Base-by-base conservation (phyloP, 2,113 vertebrate species). In the Phalacrocorax pelagicus region DNA sequence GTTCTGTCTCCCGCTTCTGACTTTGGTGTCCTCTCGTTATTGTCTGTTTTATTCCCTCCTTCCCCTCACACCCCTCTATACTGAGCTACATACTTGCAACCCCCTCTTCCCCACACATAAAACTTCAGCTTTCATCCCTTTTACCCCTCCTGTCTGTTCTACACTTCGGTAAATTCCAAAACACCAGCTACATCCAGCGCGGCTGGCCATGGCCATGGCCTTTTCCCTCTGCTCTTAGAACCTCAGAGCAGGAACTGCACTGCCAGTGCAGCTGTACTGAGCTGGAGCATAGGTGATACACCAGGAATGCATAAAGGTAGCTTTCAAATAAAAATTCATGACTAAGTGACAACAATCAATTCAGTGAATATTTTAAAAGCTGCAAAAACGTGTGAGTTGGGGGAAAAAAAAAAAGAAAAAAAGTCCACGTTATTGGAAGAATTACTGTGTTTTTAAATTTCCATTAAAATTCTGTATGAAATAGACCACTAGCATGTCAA, bases 171-270 rank as follows among this genome's bases (percentile, higher is more conserved):
- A 52, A 70, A 34, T 62, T 62, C 70, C 67, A 86, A 79, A 36
- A 5, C 42, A 32, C 3, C 2, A 4, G 38, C 19, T 71, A n/a
- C 1, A 0, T 23, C 27, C 57, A 79, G 20, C 3, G 1, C 0
- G 2, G 14, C 4, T 5, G 9, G 34, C 34, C 70, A 44, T 0
- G 0, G 42, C 20, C 62, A 13, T 3, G 13, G 22, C 21, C n/a
- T 87, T 86, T 52, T 15, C 17, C 18, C 34, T 74, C 73, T 73
- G 36, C 42, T 78, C 23, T 51, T 49, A 38, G 38, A 38, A 38
- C 38, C 38, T 38, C 38, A 38, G 38, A 38, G 38, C 44, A 77
- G 40, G 38, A 86, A 44, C 9, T 49, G 26, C 49, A 34, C 55
- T 52, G 57, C 26, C 81, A 61, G 49, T 1, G 2, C 2, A 5